A percentile compares a stretch with the other conserved stretches of the same genome.
These are phyloP conservation scores for Rhorus exstirpatorius DNA, from an alignment of 2,888 invertebrate species.

Conservation along the genomic window DNA sequence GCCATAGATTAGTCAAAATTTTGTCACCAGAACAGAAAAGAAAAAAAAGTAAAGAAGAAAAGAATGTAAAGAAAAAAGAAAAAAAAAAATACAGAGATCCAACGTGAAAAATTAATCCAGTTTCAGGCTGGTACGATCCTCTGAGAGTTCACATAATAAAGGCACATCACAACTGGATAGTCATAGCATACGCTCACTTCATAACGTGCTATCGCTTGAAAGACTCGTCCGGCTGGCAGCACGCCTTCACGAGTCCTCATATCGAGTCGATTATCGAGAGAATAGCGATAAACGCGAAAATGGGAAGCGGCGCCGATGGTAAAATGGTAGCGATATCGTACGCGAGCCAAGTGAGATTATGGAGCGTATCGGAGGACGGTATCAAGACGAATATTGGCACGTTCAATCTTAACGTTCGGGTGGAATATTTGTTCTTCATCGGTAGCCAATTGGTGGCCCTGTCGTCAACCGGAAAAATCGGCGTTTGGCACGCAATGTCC, in stretches of 20 bases:
- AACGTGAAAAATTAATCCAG: constrained; percentile 83
- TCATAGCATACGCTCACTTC: constrained; percentile 98
- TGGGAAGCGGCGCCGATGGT: constrained; percentile 87
- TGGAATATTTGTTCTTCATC: constrained; percentile 98
- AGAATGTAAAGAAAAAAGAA: constrained; percentile 5
- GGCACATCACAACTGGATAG: constrained; percentile 99
- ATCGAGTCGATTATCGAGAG: constrained; percentile 96
- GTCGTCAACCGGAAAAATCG: constrained; percentile 96
- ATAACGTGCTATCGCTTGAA: constrained; percentile 97
- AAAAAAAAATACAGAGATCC: constrained; percentile 7
- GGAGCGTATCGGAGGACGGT: constrained; percentile 93
- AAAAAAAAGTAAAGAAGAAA: too few species aligned
- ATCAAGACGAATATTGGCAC: constrained; percentile 92
- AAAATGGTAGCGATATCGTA: constrained; percentile 95
- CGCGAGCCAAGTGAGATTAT: constrained; percentile 91
- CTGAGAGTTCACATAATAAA: constrained; percentile 96
- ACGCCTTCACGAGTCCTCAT: constrained; percentile 96
- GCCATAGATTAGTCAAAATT: too few species aligned
- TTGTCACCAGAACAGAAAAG: too few species aligned
- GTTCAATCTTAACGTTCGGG: constrained; percentile 96
- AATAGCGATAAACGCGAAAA: constrained; percentile 94
- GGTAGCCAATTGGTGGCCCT: constrained; percentile 99
- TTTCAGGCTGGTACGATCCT: constrained; percentile 93
- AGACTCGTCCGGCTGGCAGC: constrained; percentile 98
- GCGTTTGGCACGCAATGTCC: constrained; percentile 99